Conservation (phyloP, 2,888 invertebrate species). For the Himalopsyche japonica region DNA sequence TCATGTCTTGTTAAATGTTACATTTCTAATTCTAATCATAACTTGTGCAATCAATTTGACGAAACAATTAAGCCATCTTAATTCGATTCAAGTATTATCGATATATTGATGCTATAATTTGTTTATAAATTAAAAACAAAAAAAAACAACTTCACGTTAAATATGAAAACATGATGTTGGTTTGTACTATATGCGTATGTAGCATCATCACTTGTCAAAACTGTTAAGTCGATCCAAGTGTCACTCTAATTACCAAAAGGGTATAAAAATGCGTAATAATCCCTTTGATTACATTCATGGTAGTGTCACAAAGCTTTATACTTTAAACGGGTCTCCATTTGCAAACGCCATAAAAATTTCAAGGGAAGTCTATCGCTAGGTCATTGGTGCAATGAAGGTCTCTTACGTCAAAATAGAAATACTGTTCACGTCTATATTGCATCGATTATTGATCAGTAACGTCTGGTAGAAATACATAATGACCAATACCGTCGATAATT, state of each 20-base stretch:
- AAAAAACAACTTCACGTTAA: too few species aligned
- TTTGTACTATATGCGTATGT: not conserved
- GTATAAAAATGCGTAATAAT: not conserved
- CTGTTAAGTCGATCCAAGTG: too few species aligned
- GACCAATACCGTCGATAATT: not conserved
- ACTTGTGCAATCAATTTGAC: too few species aligned
- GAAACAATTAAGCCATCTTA: too few species aligned
- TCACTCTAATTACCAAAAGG: too few species aligned
- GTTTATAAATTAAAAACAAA: too few species aligned
- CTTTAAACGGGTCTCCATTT: conserved; percentile 25
- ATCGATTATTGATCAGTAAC: not conserved
- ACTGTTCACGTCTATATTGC: not conserved
- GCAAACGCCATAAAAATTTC: conserved; percentile 12
- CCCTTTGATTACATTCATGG: conserved; percentile 1
- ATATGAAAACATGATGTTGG: not conserved
- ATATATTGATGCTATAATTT: too few species aligned
- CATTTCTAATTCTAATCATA: too few species aligned
- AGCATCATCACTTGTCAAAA: not conserved
- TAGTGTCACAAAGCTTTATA: conserved; percentile 17
- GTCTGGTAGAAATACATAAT: not conserved
- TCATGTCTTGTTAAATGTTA: too few species aligned
- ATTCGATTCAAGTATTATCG: too few species aligned
- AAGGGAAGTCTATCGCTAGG: conserved; percentile 9
- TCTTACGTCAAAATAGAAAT: not conserved
- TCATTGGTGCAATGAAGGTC: not conserved